Evolutionary conservation across 1,140 invertebrate species (phyloP), one percentile per base, ranked within the genome.

Genomic region (Scaptomyza hsui): DNA sequence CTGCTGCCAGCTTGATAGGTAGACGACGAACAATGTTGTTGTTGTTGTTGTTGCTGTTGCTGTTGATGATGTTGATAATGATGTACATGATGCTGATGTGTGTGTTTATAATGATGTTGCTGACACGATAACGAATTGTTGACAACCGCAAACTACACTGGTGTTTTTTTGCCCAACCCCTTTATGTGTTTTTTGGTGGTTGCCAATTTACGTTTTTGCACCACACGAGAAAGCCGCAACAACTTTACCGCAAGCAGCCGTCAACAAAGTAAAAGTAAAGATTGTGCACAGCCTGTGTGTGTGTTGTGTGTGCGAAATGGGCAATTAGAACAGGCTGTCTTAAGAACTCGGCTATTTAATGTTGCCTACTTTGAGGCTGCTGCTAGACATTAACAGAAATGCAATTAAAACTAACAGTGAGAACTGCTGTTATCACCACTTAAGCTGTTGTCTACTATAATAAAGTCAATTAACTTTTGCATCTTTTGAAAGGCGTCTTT

Each of bases 81-180:
- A 45, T 55, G 6, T 29, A n/a, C n/a, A n/a, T 29, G 13, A 18
- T 41, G 32, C 10, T 37, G 57, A 16, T 47, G 41, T 13, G 24
- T 4, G 26, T 29, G 26, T 9, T 29, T 6, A 32, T 39, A n/a
- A 29, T 51, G 15, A 29, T 29, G 29, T 42, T 5, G 44, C 13
- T 48, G 62, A 47, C 57, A 78, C 62, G 61, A 70, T 69, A 67
- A 67, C 63, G 55, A 42, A 63, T 16, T 21, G 69, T 59, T 45
- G 55, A 35, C 42, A 77, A 48, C 75, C 73, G 37, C 74, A 69
- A 78, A 69, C 56, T 72, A 77, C 49, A 67, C 68, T 72, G 51
- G 67, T 78, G 72, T 67, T n/a, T 29, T 37, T 48, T 26, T 29
- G 13, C 39, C 57, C 49, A 68, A 52, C 42, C 49, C 15, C 32